Evolutionary conservation across 2,113 vertebrate genomes (phyloP), one percentile per base, ranked within the genome.

Genomic region (Catharus fuscescens): DNA sequence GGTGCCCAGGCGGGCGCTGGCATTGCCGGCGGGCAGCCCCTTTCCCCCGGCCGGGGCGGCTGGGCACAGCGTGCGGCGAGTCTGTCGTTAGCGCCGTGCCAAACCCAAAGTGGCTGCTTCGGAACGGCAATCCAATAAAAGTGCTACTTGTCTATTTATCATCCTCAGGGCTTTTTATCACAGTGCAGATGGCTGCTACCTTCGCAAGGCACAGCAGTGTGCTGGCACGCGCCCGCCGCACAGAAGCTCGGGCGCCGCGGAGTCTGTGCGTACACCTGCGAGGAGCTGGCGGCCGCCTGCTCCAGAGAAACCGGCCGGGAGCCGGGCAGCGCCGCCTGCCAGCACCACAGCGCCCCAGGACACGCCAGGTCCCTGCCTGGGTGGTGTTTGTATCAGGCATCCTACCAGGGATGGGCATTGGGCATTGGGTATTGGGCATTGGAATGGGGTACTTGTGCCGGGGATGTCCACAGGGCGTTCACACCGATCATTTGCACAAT

Each of bases 111-210:
- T 97, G 98, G 98, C 98, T 98, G 98, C 97, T 98, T 96, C 96
- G 77, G 61, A 96, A 88, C 97, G 92, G 97, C 98, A 98, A 98
- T 98, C 98, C 98, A 98, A 98, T 98, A 98, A 98, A 97, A 97
- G 98, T 90, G 96, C 97, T 97, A 95, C 98, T 97, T 97, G 98
- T 97, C 98, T 98, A 98, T 98, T 98, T 98, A 98, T 98, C 98
- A 98, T 98, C 98, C 98, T 97, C 96, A 47, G 97, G 98, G 97
- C 98, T 98, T 98, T 98, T 98, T 98, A 98, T 98, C 98, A 97
- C 97, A 93, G 97, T 94, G 97, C 98, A 98, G 98, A 98, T 98
- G 98, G 98, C 97, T 96, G 97, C 97, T 97, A 98, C 98, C 98
- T 98, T 98, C 92, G 95, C 96, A 98, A 97, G 96, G 97, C 97